Percentiles rank a stretch among this genome's conserved stretches.
Evolutionary conservation across 2,888 invertebrate species (phyloP).

Genomic region (Odontomyia ornata): DNA sequence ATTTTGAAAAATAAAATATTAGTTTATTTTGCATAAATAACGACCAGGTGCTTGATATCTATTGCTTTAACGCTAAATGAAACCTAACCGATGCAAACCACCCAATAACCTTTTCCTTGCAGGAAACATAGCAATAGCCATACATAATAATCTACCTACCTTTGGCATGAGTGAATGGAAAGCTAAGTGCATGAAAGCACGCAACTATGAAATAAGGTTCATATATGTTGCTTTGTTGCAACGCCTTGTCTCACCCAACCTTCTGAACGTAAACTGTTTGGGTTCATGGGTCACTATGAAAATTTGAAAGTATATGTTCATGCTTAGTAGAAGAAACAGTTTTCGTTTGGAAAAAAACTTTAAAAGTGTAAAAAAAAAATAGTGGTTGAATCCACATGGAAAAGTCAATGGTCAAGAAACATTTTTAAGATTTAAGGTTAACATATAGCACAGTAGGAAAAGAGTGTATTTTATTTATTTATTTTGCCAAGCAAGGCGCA

Average conservation of each 20-base stretch:
- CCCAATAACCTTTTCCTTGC: background rate
- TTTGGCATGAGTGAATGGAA: background rate
- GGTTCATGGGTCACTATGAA: background rate
- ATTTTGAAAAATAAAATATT: too few species aligned
- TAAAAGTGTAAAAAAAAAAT: too few species aligned
- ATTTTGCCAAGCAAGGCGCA: too few species aligned
- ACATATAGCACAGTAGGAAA: too few species aligned
- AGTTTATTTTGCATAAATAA: background rate
- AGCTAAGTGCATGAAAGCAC: constrained; percentile 1
- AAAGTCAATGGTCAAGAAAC: too few species aligned
- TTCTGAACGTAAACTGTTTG: background rate
- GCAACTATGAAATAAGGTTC: too few species aligned
- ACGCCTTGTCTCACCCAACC: too few species aligned
- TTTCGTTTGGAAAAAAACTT: background rate
- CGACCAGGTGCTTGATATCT: constrained; percentile 7
- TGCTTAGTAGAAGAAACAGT: constrained; percentile 29
- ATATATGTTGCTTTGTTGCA: too few species aligned
- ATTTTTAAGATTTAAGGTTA: too few species aligned
- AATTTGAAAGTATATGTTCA: constrained; percentile 27
- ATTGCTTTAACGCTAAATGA: constrained; percentile 27
- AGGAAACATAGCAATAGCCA: constrained; percentile 40
- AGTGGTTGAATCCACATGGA: too few species aligned
- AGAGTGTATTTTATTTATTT: too few species aligned
- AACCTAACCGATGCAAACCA: background rate
- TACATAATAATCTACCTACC: constrained; percentile 39